These are phyloP conservation scores for Bombus breviceps DNA, from an alignment of 1,140 invertebrate species.

Conservation along the genomic window DNA sequence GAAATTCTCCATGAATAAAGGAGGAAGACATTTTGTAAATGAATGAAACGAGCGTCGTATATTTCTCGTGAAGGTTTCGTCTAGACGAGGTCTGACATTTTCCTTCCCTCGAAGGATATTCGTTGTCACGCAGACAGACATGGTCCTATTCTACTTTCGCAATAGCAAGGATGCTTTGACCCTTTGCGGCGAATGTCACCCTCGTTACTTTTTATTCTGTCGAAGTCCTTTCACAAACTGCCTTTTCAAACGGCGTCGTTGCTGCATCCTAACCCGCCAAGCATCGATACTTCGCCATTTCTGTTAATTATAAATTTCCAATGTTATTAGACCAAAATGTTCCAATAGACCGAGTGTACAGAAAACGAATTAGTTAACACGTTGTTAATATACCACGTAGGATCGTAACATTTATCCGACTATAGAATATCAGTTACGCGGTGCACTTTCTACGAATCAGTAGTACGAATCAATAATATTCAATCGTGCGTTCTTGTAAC, in stretches of 20 bases:
- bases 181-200: conserved; percentile 51
- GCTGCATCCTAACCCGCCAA: background rate
- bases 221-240: conserved; percentile 7
- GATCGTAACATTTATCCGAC: background rate
- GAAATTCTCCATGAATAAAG: background rate
- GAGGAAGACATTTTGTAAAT: background rate
- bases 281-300: background rate
- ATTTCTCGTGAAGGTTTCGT: background rate
- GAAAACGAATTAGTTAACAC: no score
- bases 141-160: conserved; percentile 17
- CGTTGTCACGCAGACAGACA: conserved; percentile 13
- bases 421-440: no score
- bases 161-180: conserved; percentile 1
- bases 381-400: no score
- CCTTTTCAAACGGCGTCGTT: background rate
- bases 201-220: conserved; percentile 58
- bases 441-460: background rate
- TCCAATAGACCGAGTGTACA: no score
- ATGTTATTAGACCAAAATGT: background rate
- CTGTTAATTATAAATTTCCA: background rate
- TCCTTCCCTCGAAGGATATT: background rate
- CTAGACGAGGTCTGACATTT: conserved; percentile 33
- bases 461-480: conserved; percentile 8
- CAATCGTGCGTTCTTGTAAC: background rate
- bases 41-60: conserved; percentile 2